These are phyloP conservation scores for Drosophila subpulchrella DNA, from an alignment of 1,140 invertebrate species.

Conservation along the genomic window DNA sequence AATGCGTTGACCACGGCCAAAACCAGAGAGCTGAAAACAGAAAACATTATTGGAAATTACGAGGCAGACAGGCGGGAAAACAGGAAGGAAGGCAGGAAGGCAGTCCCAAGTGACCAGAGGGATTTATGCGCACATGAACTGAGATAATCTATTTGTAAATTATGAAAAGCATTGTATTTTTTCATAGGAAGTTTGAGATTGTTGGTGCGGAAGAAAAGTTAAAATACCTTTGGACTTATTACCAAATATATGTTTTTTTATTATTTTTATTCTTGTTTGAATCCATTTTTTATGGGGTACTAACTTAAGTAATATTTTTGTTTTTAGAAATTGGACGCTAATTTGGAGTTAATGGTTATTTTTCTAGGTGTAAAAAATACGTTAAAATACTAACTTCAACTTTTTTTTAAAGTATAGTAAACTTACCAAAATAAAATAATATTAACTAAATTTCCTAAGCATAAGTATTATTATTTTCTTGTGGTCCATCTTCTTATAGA, in stretches of 20 bases:
- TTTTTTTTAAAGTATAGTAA: no score
- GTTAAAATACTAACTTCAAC: no score
- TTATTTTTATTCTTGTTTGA: no score
- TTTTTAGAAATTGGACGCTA: no score
- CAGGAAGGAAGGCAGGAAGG: conserved; percentile 18
- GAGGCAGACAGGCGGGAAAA: conserved; percentile 5
- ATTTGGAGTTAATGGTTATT: no score
- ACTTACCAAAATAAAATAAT: no score
- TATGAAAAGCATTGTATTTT: conserved; percentile 4
- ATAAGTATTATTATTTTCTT: no score
- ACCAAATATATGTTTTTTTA: background rate
- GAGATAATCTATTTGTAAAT: conserved; percentile 38
- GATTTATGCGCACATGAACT: conserved; percentile 30
- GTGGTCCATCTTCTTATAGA: no score
- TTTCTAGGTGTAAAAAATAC: no score
- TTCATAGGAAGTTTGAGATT: background rate
- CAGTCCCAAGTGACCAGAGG: background rate
- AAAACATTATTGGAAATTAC: conserved; percentile 50
- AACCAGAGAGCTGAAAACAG: conserved; percentile 25
- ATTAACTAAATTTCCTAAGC: no score
- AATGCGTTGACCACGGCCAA: conserved; percentile 34
- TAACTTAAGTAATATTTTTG: no score
- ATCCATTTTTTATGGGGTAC: no score
- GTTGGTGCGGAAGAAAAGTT: background rate
- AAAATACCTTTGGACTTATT: background rate